Base-by-base conservation (phyloP, 1,140 invertebrate genomes). In the Doryteuthis pealeii region DNA sequence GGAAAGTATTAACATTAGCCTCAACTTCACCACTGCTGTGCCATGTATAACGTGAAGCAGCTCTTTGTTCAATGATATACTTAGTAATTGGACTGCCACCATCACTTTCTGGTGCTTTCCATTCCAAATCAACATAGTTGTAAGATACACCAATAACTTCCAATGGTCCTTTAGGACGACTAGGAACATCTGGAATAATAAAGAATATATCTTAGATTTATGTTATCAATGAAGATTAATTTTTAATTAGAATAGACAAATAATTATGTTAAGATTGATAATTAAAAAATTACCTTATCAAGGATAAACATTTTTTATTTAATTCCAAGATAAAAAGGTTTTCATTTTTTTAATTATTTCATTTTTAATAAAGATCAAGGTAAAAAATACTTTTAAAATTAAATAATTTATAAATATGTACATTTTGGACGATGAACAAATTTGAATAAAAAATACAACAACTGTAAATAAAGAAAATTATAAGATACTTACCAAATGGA, bases 21-120 rank as follows among this genome's bases (percentile, higher is more conserved):
- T 83, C 78, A n/a, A 82, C 75, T 4, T 78, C 95, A 92, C 83
- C 95, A 92, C 92, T 95, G 94, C 97, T 75, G 93, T 91, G 90
- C 96, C 92, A 98, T 82, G 91, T 91, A 80, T 81, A 93, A 58
- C 78, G 92, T 92, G 75, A 73, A 4, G 93, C 89, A 83, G 97
- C 95, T 90, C 96, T 93, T 88, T 97, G 97, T 95, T 99, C 97
- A 58, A 99, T 92, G 1, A 97, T 91, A 85, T 99, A 99, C 85
- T 93, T 93, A 79, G 96, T 95, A 54, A 99, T 91, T 0, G 96
- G 96, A 82, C 95, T 92, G 43, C 97, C 97, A 71, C 97, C 97
- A 82, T 91, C 96, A 87, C 98, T 96, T 86, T 96, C 95, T 18
- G 96, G 96, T 77, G 94, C 93, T 67, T 96, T 92, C 96, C 96